phyloP scores from a whole-genome alignment of 2,797 vertebrate genomes.

The Notolabrus celidotus region DNA sequence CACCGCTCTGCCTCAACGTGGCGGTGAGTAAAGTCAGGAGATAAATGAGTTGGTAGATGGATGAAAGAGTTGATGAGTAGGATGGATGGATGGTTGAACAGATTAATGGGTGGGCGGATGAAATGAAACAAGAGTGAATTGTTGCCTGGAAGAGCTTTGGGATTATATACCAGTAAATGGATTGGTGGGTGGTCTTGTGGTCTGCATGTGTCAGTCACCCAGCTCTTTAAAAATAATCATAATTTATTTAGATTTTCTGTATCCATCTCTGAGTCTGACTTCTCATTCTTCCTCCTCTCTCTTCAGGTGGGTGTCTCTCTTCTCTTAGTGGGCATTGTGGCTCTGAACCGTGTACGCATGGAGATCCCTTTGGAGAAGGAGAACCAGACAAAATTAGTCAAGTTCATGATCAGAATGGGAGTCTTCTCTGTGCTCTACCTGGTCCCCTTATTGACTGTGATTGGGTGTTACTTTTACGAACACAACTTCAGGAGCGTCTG shows the following conservation, averaged over 20 bases:
- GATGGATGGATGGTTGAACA: slow-evolving; percentile 41
- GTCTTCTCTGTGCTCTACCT: slow-evolving; percentile 98
- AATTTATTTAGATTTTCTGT: neutral
- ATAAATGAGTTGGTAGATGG: slow-evolving; percentile 48
- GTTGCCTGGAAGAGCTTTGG: slow-evolving; percentile 16
- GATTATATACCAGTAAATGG: slow-evolving; percentile 17
- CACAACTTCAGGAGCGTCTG: slow-evolving; percentile 91
- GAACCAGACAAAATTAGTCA: slow-evolving; percentile 98
- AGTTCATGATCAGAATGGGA: slow-evolving; percentile 99
- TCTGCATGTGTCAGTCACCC: slow-evolving; percentile 13
- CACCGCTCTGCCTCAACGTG: slow-evolving; percentile 95
- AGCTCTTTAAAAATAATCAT: slow-evolving; percentile 10
- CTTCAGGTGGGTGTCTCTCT: slow-evolving; percentile 89
- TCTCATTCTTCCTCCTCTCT: neutral
- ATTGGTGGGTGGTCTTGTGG: slow-evolving; percentile 2
- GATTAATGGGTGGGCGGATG: slow-evolving; percentile 45
- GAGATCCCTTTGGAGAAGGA: slow-evolving; percentile 98
- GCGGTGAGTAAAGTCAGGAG: slow-evolving; percentile 80
- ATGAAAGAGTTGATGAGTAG: slow-evolving; percentile 55
- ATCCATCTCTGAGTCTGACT: neutral
- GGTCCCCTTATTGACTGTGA: slow-evolving; percentile 93
- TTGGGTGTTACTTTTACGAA: slow-evolving; percentile 97
- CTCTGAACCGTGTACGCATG: slow-evolving; percentile 96
- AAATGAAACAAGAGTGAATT: slow-evolving; percentile 32
- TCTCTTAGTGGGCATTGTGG: slow-evolving; percentile 94